Percentiles rank a stretch among this genome's conserved stretches.
Conservation (phyloP, 2,113 vertebrate species). For the Clinocottus analis region DNA sequence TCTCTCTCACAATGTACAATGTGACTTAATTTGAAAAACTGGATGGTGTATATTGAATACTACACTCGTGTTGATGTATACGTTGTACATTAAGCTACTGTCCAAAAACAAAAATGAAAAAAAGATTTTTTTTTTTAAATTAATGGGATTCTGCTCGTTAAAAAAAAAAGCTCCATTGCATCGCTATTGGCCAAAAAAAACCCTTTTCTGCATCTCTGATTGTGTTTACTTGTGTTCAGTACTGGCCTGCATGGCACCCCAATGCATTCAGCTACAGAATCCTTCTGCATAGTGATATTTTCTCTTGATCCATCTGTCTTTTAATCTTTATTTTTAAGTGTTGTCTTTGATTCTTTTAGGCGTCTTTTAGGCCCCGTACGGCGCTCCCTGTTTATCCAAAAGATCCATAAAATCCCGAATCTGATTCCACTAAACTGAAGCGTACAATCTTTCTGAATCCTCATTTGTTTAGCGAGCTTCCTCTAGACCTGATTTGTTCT, state of each 20-base stretch:
- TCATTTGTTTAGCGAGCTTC: too few species aligned
- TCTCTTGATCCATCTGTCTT: background rate
- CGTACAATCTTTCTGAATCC: conserved; percentile 1
- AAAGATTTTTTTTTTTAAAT: too few species aligned
- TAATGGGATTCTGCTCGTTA: background rate
- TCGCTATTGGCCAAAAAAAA: too few species aligned
- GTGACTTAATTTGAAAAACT: too few species aligned
- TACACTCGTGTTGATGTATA: too few species aligned
- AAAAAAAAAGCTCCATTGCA: too few species aligned
- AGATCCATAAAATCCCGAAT: background rate
- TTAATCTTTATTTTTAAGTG: background rate
- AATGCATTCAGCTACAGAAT: background rate
- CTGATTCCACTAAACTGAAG: background rate
- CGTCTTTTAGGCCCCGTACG: background rate
- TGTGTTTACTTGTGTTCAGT: background rate
- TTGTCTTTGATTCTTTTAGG: background rate
- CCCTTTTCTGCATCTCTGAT: background rate
- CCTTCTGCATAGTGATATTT: background rate
- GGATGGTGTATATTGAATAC: too few species aligned
- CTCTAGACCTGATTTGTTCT: too few species aligned
- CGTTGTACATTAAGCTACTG: too few species aligned
- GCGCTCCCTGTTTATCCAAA: background rate
- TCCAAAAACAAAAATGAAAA: too few species aligned
- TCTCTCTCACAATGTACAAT: too few species aligned
- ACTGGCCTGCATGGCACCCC: background rate